These are phyloP conservation scores for Nomia melanderi DNA, from an alignment of 1,140 invertebrate genomes.

Conservation along the genomic window DNA sequence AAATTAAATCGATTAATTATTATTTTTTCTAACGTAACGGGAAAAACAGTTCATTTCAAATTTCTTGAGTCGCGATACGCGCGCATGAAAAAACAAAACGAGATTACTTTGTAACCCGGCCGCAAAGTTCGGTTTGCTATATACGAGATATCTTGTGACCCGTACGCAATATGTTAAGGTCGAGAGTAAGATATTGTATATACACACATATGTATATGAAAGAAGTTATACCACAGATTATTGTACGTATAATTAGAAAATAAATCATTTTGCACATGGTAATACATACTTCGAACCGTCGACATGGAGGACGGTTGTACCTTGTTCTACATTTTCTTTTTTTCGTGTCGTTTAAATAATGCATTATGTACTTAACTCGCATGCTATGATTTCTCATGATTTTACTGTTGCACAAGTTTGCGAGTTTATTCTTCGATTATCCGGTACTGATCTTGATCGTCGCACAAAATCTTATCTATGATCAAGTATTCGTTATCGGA, in stretches of 20 bases:
- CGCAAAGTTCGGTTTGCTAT: no score
- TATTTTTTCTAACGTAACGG: no score
- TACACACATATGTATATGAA: conserved; percentile 57
- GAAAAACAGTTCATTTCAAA: no score
- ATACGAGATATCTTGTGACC: no score
- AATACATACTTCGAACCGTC: background rate
- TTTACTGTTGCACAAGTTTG: background rate
- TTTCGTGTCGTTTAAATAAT: no score
- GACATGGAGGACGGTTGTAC: background rate
- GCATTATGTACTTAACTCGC: no score
- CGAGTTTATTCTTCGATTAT: background rate
- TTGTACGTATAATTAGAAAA: conserved; percentile 68
- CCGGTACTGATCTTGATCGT: background rate
- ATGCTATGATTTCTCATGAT: no score
- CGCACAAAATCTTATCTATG: conserved; percentile 63
- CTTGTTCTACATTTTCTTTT: background rate
- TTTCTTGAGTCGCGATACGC: no score
- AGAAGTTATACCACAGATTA: conserved; percentile 63
- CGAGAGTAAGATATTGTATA: conserved; percentile 60
- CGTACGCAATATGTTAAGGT: no score
- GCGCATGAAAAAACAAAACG: no score
- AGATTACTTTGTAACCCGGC: no score
- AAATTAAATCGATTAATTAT: no score
- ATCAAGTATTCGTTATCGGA: conserved; percentile 80
- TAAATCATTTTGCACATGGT: conserved; percentile 73